Conservation (phyloP, 2,113 vertebrate species). For the Pomatostomus ruficeps region DNA sequence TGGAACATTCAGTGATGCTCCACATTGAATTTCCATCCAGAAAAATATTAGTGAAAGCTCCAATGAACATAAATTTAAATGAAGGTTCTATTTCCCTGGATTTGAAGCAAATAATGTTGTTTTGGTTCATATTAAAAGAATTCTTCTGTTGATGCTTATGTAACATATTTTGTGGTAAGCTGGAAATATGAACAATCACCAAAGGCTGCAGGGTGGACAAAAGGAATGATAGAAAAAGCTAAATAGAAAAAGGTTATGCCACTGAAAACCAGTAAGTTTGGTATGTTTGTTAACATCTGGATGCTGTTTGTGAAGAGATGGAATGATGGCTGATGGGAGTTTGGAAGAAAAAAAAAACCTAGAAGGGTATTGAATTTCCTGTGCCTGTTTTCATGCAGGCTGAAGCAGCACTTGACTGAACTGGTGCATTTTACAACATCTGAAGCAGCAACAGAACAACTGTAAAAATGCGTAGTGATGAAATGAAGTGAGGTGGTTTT, state of each 20-base stretch:
- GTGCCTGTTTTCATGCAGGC: background rate
- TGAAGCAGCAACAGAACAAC: background rate
- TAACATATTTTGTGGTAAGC: background rate
- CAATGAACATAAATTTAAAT: background rate
- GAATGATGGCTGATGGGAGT: background rate
- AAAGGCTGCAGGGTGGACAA: background rate
- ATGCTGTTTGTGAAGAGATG: background rate
- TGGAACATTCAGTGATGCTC: background rate
- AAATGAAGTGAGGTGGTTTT: slow-evolving; percentile 12
- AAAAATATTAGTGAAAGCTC: background rate
- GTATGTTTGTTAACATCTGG: slow-evolving; percentile 15
- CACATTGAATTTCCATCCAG: background rate
- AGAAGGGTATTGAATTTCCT: background rate
- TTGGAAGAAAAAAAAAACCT: background rate
- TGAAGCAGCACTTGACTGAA: background rate
- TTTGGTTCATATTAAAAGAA: background rate
- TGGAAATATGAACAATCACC: background rate
- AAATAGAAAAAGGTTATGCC: background rate
- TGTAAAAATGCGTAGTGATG: background rate
- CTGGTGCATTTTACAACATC: background rate
- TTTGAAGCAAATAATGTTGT: background rate
- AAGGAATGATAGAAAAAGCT: background rate
- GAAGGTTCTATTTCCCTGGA: background rate
- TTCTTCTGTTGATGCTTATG: background rate
- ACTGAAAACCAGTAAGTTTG: background rate